Evolutionary conservation across 2,888 invertebrate species (phyloP), one percentile per base, ranked within the genome.

Genomic region (Campoplex nolae): DNA sequence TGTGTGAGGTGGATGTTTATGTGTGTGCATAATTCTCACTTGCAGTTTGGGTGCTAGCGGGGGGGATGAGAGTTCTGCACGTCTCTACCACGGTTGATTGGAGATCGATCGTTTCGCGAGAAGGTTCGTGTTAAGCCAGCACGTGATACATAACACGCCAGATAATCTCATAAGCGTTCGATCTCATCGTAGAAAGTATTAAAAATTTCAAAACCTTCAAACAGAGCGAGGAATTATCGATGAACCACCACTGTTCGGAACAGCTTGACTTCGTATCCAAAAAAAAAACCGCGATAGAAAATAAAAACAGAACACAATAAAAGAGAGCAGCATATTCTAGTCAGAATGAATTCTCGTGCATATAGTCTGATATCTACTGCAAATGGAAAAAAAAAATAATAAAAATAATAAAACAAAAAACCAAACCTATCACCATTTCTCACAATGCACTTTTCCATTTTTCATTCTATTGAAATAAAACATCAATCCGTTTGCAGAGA

Each of bases 11-110:
- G 80, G 35, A 77, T 80, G 71, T 71, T 80, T 80, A 71, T 45
- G 80, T 80, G 71, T 71, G 58, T 45, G 70, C 45, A 71, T 62
- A 71, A 71, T 80, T 80, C 45, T 80, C 71, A 71, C 71, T 62
- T 71, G 48, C 80, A 23, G 71, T 28, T 23, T 62, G 32, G n/a
- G 80, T 73, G 71, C 51, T 51, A 16, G 62, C 16, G 32, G 32
- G 32, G 32, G 28, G 80, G 73, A 51, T 62, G 45, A 71, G 71
- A 48, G 71, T 71, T 80, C 67, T 28, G 71, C 71, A 62, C 80
- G 80, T 58, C 71, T 78, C 78, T 73, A 62, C 73, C 77, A 62
- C 32, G 54, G 67, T 84, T 84, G 78, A 78, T 84, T 84, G 83
- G 73, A 54, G 78, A 84, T 84, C 78, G 83, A 78, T 56, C 65